Percentiles rank a stretch among this genome's conserved stretches.
phyloP scores from a whole-genome alignment of 1,140 invertebrate genomes.

The Ruditapes philippinarum region DNA sequence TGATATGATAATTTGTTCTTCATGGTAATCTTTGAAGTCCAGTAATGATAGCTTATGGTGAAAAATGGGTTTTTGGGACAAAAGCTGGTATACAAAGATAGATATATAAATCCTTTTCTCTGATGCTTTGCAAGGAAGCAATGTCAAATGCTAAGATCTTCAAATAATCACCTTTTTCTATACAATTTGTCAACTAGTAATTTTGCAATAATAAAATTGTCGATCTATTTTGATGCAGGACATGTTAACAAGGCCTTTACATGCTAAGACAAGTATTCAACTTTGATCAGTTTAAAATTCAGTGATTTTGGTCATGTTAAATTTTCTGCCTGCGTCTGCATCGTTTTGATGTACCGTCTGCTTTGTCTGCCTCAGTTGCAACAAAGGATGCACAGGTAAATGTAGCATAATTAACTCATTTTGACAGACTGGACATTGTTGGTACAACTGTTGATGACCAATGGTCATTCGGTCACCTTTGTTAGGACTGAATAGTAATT shows the following conservation, averaged over 20 bases:
- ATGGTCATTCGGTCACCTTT: neutral
- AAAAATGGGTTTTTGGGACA: neutral
- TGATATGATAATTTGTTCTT: constrained; percentile 18
- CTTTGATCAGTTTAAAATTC: neutral
- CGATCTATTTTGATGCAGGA: neutral
- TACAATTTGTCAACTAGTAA: neutral
- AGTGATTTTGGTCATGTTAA: no score
- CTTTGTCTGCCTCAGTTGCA: neutral
- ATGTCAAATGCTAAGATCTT: no score
- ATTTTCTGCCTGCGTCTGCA: neutral
- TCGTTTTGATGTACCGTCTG: neutral
- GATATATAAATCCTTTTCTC: no score
- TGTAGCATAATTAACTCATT: constrained; percentile 18
- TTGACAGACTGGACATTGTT: constrained; percentile 16
- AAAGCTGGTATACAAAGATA: no score
- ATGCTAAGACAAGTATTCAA: neutral
- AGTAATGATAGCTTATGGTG: neutral
- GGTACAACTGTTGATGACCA: constrained; percentile 6
- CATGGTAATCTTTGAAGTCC: neutral
- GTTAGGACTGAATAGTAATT: neutral
- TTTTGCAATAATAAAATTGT: neutral
- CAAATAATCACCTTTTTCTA: neutral
- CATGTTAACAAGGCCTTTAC: constrained; percentile 30
- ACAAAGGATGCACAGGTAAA: constrained; percentile 10
- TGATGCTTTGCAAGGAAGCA: no score